Conservation (phyloP, 1,140 invertebrate genomes). For the Lepidurus apus region DNA sequence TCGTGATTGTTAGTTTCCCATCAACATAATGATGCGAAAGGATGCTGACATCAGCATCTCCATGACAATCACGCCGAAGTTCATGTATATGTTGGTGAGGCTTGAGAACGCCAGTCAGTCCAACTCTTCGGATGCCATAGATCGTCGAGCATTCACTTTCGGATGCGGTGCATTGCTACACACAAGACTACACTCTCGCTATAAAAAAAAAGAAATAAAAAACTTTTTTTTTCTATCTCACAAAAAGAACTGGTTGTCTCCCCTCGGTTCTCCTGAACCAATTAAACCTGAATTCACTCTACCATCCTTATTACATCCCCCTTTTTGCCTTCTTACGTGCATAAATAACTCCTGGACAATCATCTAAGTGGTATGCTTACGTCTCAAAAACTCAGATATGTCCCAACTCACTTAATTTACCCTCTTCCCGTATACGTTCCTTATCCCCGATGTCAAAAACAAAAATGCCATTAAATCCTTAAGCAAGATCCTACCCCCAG, state of each 20-base stretch:
- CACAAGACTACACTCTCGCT: background rate
- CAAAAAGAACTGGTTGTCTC: background rate
- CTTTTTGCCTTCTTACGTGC: background rate
- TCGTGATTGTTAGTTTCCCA: constrained; percentile 15
- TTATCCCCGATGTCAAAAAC: too few species aligned
- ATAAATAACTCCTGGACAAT: background rate
- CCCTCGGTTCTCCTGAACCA: background rate
- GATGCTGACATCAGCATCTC: constrained; percentile 21
- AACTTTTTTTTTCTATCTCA: background rate
- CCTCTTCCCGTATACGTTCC: too few species aligned
- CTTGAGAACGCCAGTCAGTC: background rate
- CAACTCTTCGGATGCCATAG: background rate
- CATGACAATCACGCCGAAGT: constrained; percentile 17
- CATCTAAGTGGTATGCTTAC: background rate
- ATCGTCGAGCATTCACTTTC: background rate
- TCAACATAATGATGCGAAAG: constrained; percentile 22
- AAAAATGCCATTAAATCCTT: too few species aligned
- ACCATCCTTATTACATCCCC: background rate
- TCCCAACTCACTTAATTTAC: too few species aligned
- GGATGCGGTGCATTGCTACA: background rate
- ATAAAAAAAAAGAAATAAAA: background rate
- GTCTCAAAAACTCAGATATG: background rate
- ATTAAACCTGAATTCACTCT: constrained; percentile 6
- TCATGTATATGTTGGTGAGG: background rate
- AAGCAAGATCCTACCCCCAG: background rate